Evolutionary conservation across 2,113 vertebrate species (phyloP).

Genomic region (Thryonomys swinderianus): DNA sequence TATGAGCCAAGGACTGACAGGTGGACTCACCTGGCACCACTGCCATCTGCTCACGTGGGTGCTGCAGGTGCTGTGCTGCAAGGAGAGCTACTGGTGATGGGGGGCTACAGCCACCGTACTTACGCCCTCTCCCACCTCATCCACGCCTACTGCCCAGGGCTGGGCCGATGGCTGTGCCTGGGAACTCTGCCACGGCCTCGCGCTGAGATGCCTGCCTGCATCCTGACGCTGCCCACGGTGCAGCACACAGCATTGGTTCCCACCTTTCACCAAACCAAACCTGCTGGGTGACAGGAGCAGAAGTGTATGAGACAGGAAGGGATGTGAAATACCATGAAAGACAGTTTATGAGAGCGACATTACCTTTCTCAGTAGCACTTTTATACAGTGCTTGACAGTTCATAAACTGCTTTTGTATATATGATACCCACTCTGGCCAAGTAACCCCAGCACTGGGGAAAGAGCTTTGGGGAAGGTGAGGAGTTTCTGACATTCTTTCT

Average conservation of each 20-base stretch:
- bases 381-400: background rate
- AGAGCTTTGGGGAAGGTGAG: background rate
- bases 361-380: background rate
- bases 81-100: slow-evolving; percentile 86
- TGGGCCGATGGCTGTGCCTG: slow-evolving; percentile 86
- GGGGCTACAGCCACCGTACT: slow-evolving; percentile 88
- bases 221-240: slow-evolving; percentile 75
- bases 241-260: slow-evolving; percentile 23
- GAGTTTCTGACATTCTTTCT: background rate
- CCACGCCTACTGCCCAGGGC: slow-evolving; percentile 85
- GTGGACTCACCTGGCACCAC: slow-evolving; percentile 84
- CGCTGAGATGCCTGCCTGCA: slow-evolving; percentile 85
- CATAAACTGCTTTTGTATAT: slow-evolving; percentile 17
- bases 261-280: slow-evolving; percentile 50
- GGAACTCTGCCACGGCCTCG: slow-evolving; percentile 85
- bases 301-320: background rate
- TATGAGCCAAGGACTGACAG: slow-evolving; percentile 83
- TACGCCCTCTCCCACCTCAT: slow-evolving; percentile 86
- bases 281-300: slow-evolving; percentile 63
- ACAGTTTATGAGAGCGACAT: background rate
- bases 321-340: background rate
- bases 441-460: background rate
- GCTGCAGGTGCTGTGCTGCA: slow-evolving; percentile 85
- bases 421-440: background rate
- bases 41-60: slow-evolving; percentile 88